Evolutionary conservation across 2,797 vertebrate genomes (phyloP), one percentile per base, ranked within the genome.

Genomic region (Thunnus albacares): DNA sequence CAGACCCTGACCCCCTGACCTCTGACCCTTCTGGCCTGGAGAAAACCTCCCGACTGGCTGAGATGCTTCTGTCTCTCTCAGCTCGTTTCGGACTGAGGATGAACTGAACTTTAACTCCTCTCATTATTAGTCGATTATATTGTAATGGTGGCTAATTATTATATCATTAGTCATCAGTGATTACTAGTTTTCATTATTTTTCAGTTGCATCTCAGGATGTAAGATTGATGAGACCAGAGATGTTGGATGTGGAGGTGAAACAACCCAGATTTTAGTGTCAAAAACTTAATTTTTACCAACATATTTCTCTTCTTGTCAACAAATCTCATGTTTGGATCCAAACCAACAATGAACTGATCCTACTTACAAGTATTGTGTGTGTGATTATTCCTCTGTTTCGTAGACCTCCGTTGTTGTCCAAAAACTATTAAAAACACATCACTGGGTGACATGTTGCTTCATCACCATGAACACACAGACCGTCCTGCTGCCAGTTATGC

Each of bases 201-300:
- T 75, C 71, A 58, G 64, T 53, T 57, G 45, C 60, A 74, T 81
- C 81, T 85, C 85, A 87, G 86, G 83, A 82, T 80, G 78, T 86
- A 77, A 72, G 81, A 77, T 28, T 49, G 63, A 70, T 57, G 60
- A 69, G 59, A 77, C 72, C 75, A 79, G 75, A 83, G 81, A 61
- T 52, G 70, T 41, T 18, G 47, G 26, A 41, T 18, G 15, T 15
- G 6, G 73, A 68, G 53, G 60, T 60, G 66, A 69, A 70, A 55
- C 22, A 15, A 9, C 28, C 43, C 49, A 43, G 33, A 75, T 55
- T 77, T 66, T 49, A 78, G 49, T 43, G 60, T 64, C 35, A 38
- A n/a, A 76, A 67, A 56, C 20, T 10, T 30, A 41, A 75, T 75
- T 77, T 43, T 24, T 35, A 24, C 14, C 41, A 63, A 74, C 38